Base-by-base conservation (phyloP, 2,797 vertebrate genomes). In the Ctenosaura bakeri region DNA sequence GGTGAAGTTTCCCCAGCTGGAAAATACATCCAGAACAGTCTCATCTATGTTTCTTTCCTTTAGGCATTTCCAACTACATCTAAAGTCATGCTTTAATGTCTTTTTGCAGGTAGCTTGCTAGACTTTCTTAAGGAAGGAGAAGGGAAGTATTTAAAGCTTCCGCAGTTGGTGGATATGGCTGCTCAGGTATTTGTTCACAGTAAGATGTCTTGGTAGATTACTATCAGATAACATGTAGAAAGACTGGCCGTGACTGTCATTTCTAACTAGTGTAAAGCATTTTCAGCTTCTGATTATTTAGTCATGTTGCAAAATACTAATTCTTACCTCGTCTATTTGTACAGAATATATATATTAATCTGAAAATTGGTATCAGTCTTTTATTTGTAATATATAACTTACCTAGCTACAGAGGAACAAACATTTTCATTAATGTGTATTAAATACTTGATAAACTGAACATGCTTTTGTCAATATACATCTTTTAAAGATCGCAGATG, bases 61-160 rank as follows among this genome's bases (percentile, higher is more conserved):
- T 38, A 89, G 0, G 0, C 80, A 0, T 94, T 90, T 94, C 86
- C 74, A 82, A 35, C 12, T 94, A 35, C 88, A 89, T 5, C 46
- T 93, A 85, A 69, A 76, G 1, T 9, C 88, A 83, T 46, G 2
- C 0, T 0, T 38, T 79, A 71, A 0, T 88, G 24, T 46, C 77
- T 82, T 91, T 71, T 95, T 95, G 76, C 86, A 99, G 99, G 99
- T 93, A 99, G 99, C 95, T 97, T 99, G 92, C 96, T 99, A 71
- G 98, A 99, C 96, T 99, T 99, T 96, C 97, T 99, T 92, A 99
- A 99, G 97, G 98, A 99, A 95, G 98, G 98, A 77, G 98, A 99
- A 84, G 98, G 99, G 26, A 99, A 99, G 91, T 98, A 98, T 96
- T 97, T 99, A 95, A 99, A 99, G 93, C 98, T 99, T 81, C 98